phyloP scores from a whole-genome alignment of 2,888 invertebrate genomes.

The Mythimna vitellina region DNA sequence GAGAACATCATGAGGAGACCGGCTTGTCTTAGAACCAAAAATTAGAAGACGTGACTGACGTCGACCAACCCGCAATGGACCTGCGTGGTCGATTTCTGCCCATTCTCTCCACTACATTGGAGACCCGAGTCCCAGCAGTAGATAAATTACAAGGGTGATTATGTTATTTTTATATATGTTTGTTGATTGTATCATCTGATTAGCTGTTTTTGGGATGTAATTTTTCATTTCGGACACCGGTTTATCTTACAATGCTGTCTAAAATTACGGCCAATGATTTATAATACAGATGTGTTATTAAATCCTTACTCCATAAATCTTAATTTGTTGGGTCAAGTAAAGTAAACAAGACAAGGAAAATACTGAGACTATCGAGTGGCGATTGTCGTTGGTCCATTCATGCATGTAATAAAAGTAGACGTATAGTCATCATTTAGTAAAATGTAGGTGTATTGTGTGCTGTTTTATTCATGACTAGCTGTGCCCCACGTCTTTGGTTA shows the following conservation, averaged over 20 bases:
- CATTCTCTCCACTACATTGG: too few relatives aligned
- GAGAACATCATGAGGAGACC: too few relatives aligned
- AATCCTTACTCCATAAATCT: conserved; percentile 1
- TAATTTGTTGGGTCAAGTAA: conserved; percentile 15
- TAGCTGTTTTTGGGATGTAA: background rate
- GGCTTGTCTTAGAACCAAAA: too few relatives aligned
- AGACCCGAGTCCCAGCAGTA: too few relatives aligned
- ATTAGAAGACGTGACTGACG: too few relatives aligned
- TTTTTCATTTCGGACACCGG: background rate
- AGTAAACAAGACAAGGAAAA: conserved; percentile 48
- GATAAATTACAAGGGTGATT: too few relatives aligned
- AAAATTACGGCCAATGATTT: background rate
- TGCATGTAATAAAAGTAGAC: conserved; percentile 42
- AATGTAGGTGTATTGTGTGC: conserved; percentile 3
- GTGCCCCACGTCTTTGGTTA: too few relatives aligned
- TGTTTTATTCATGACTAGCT: conserved; percentile 27
- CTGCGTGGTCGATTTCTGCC: too few relatives aligned
- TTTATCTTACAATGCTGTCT: background rate
- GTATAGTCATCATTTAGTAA: conserved; percentile 23
- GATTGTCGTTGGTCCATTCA: conserved; percentile 51
- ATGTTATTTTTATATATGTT: background rate
- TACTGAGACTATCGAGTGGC: conserved; percentile 8
- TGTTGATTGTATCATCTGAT: background rate
- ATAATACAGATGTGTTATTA: background rate
- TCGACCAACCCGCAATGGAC: too few relatives aligned